Percentiles rank a stretch among this genome's conserved stretches.
These are phyloP conservation scores for Syngnathus scovelli DNA, from an alignment of 2,113 vertebrate genomes.

Conservation along the genomic window DNA sequence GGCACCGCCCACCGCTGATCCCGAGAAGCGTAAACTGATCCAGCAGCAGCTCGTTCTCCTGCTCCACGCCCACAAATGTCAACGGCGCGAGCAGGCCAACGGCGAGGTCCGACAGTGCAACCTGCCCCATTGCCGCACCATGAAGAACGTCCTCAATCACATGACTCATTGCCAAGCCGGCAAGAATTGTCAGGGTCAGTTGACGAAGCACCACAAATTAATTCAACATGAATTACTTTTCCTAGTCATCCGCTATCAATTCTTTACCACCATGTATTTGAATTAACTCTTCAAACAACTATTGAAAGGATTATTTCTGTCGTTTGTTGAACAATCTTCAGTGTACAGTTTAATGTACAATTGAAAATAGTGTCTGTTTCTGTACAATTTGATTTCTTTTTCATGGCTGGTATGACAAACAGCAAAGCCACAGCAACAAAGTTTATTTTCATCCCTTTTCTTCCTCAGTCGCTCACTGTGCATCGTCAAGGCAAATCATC, in stretches of 20 bases:
- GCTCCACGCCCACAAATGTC: conserved; percentile 96
- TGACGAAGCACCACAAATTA: not conserved
- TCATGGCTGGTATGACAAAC: not conserved
- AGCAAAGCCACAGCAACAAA: not conserved
- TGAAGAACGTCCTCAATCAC: conserved; percentile 99
- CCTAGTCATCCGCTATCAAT: not conserved
- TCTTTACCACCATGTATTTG: not conserved
- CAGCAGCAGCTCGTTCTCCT: conserved; percentile 97
- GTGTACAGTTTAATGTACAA: too few relatives aligned
- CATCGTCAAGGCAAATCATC: conserved; percentile 98
- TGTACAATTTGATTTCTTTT: not conserved
- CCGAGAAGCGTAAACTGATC: conserved; percentile 97
- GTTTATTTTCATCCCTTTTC: conserved; percentile 38
- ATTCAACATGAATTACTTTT: not conserved
- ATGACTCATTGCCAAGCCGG: conserved; percentile 99
- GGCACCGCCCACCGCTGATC: conserved; percentile 91
- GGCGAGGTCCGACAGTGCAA: conserved; percentile 94
- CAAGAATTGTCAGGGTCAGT: conserved; percentile 93
- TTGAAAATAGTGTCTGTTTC: too few relatives aligned
- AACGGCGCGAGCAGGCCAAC: conserved; percentile 93
- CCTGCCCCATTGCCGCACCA: conserved; percentile 96
- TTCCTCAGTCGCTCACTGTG: conserved; percentile 89
- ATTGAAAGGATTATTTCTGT: not conserved
- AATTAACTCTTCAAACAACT: not conserved
- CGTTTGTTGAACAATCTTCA: too few relatives aligned